Conservation (phyloP, 2,113 vertebrate genomes). For the Burhinus bistriatus region DNA sequence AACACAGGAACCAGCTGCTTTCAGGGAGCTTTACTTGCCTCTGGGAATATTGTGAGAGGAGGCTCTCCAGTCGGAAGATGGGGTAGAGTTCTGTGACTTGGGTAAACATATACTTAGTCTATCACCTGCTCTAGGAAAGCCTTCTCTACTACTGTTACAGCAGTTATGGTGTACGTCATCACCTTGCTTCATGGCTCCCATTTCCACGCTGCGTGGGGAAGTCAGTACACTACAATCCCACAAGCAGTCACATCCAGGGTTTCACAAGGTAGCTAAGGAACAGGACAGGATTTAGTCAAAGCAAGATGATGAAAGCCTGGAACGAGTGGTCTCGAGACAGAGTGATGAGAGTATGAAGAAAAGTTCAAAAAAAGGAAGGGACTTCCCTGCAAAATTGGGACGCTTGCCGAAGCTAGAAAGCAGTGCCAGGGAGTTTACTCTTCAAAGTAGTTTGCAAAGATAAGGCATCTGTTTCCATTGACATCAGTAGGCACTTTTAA, state of each 20-base stretch:
- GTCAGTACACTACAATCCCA: fast-evolving
- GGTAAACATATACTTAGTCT: not conserved
- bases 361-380: not conserved
- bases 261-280: not conserved
- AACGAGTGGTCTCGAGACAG: not conserved
- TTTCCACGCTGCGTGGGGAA: fast-evolving
- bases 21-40: not conserved
- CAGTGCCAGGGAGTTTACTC: not conserved
- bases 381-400: not conserved
- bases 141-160: not conserved
- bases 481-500: not conserved
- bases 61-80: not conserved
- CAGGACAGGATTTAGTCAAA: not conserved
- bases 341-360: not conserved
- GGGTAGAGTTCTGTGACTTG: not conserved
- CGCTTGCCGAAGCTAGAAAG: not conserved
- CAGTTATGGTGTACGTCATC: fast-evolving
- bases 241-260: not conserved
- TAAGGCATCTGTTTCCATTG: not conserved
- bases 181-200: not conserved
- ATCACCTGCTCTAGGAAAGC: not conserved
- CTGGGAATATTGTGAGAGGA: not conserved
- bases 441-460: not conserved
- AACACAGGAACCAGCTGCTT: not conserved
- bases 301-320: not conserved